These are phyloP conservation scores for Phataginus tetradactyla DNA, from an alignment of 2,797 vertebrate species.

Conservation along the genomic window DNA sequence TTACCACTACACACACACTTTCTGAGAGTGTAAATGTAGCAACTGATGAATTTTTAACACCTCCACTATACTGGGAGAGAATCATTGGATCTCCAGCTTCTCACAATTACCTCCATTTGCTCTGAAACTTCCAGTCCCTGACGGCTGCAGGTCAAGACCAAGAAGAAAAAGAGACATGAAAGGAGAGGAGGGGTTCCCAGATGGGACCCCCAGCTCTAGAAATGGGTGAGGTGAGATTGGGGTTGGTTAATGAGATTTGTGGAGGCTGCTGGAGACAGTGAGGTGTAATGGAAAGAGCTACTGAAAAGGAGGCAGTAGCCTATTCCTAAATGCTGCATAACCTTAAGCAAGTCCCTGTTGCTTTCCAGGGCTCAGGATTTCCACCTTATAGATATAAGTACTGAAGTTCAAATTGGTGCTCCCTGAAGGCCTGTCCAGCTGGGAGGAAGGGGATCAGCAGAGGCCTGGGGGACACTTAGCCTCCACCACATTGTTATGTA, in stretches of 20 bases:
- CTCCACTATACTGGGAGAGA: conserved; percentile 10
- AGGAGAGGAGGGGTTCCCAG: neutral
- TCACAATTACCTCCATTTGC: neutral
- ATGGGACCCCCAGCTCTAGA: neutral
- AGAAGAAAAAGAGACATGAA: conserved; percentile 15
- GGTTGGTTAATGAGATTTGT: neutral
- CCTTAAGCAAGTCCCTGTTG: neutral
- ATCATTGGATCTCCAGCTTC: conserved; percentile 6
- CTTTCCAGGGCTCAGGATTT: conserved; percentile 28
- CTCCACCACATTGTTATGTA: neutral
- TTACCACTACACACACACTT: neutral
- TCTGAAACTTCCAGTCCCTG: conserved; percentile 36
- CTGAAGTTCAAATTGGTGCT: neutral
- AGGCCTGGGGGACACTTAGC: neutral
- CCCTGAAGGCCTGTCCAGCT: neutral
- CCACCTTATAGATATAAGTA: neutral
- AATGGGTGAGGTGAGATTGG: neutral
- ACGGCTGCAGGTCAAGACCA: neutral
- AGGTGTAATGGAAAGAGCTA: neutral
- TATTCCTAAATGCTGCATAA: neutral
- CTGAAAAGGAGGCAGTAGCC: neutral
- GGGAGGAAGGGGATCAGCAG: neutral
- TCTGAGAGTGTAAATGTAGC: neutral
- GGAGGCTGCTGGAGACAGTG: neutral
- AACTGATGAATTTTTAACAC: conserved; percentile 51